Conservation (phyloP, 2,113 vertebrate species). For the Eonycteris spelaea region DNA sequence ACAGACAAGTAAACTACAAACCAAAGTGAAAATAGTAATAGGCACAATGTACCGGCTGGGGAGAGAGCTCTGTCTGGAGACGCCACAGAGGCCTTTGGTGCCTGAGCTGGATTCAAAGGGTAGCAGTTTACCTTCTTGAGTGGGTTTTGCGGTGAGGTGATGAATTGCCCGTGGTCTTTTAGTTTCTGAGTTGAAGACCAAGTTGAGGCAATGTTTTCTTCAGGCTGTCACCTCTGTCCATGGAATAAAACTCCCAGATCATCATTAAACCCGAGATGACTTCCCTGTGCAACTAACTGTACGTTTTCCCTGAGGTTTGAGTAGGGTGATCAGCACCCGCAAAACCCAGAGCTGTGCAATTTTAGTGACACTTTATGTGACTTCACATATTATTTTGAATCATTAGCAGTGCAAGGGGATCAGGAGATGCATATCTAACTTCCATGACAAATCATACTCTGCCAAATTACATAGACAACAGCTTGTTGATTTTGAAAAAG, state of each 20-base stretch:
- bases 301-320: neutral
- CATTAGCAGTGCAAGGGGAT: neutral
- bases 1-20: neutral
- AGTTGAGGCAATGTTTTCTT: neutral
- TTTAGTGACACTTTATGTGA: neutral
- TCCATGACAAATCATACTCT: neutral
- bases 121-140: neutral
- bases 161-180: neutral
- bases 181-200: neutral
- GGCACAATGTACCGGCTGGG: neutral
- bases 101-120: neutral
- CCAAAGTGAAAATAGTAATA: neutral
- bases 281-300: neutral
- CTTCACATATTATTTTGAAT: neutral
- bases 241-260: neutral
- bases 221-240: neutral
- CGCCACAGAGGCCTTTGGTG: neutral
- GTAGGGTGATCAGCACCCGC: neutral
- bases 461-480: neutral
- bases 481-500: neutral
- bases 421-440: neutral
- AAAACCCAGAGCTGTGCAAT: neutral
- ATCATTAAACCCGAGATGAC: neutral
- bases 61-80: neutral
- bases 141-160: neutral